Percentiles rank a stretch among this genome's conserved stretches.
Conservation (phyloP, 1,140 invertebrate genomes). For the Alviniconcha marisindica region DNA sequence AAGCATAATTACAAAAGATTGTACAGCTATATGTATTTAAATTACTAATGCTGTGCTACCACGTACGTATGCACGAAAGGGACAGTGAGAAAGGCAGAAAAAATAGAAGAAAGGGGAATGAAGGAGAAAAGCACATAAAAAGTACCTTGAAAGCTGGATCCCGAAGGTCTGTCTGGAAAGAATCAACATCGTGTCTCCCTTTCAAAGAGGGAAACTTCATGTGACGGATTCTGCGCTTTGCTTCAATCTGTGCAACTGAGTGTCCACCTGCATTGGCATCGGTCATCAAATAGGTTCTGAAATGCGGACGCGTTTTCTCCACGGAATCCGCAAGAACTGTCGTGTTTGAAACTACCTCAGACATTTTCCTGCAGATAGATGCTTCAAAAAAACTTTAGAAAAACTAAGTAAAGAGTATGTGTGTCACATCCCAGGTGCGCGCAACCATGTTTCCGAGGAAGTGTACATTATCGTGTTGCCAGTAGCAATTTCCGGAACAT, state of each 20-base stretch:
- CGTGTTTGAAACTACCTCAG: conserved; percentile 53
- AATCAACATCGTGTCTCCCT: conserved; percentile 65
- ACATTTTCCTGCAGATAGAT: conserved; percentile 52
- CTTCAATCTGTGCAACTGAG: conserved; percentile 65
- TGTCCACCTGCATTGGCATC: conserved; percentile 67
- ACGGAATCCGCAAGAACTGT: conserved; percentile 67
- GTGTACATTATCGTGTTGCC: conserved; percentile 68
- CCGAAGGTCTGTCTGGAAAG: conserved; percentile 62
- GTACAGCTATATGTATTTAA: too few species aligned
- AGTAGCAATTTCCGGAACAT: conserved; percentile 58
- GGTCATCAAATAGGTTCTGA: conserved; percentile 61
- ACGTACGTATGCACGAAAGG: too few species aligned
- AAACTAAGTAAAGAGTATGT: background rate
- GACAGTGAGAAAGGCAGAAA: too few species aligned
- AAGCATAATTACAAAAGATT: too few species aligned
- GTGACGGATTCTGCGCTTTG: conserved; percentile 64
- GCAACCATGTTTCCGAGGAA: conserved; percentile 56
- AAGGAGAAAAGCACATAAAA: too few species aligned
- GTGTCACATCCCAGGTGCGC: conserved; percentile 21
- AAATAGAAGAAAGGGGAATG: too few species aligned
- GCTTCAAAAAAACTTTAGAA: background rate
- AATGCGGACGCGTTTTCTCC: conserved; percentile 65
- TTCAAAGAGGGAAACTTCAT: conserved; percentile 71
- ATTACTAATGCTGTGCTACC: too few species aligned
- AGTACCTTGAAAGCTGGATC: conserved; percentile 42